Conservation (phyloP, 2,888 invertebrate species). For the Habrosyne pyritoides region DNA sequence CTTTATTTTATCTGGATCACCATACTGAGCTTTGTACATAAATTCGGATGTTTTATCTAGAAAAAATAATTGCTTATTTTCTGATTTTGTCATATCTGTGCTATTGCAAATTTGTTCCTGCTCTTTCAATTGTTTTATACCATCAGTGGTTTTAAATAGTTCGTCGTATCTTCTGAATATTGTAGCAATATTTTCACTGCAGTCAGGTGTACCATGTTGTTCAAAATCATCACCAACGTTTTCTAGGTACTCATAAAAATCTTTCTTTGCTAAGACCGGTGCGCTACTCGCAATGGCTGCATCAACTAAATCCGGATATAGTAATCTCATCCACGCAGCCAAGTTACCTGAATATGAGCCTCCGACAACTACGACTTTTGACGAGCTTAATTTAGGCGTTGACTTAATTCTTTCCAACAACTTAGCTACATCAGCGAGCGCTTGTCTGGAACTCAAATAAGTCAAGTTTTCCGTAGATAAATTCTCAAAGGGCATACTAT, state of each 20-base stretch:
- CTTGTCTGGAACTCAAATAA: constrained; percentile 64
- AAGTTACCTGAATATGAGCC: constrained; percentile 74
- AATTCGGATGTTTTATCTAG: constrained; percentile 49
- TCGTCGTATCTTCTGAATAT: constrained; percentile 55
- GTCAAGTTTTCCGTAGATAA: constrained; percentile 52
- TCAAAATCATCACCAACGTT: constrained; percentile 65
- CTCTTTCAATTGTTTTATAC: constrained; percentile 54
- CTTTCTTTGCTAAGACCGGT: constrained; percentile 68
- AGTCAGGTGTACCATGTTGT: constrained; percentile 55
- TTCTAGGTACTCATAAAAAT: constrained; percentile 71
- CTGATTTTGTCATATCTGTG: constrained; percentile 53
- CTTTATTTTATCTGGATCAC: constrained; percentile 47
- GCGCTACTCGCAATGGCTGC: constrained; percentile 72
- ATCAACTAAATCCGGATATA: constrained; percentile 67
- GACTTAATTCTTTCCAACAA: constrained; percentile 52
- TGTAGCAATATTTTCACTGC: constrained; percentile 49
- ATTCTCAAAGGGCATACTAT: constrained; percentile 62
- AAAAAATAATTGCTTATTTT: constrained; percentile 68
- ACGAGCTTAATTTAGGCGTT: constrained; percentile 41
- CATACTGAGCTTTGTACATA: constrained; percentile 63
- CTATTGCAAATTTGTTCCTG: constrained; percentile 65
- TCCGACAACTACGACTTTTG: constrained; percentile 69
- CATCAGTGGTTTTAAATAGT: constrained; percentile 49
- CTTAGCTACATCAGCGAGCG: constrained; percentile 63
- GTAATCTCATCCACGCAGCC: constrained; percentile 69